Evolutionary conservation across 2,797 vertebrate species (phyloP).

Genomic region (Paguma larvata): DNA sequence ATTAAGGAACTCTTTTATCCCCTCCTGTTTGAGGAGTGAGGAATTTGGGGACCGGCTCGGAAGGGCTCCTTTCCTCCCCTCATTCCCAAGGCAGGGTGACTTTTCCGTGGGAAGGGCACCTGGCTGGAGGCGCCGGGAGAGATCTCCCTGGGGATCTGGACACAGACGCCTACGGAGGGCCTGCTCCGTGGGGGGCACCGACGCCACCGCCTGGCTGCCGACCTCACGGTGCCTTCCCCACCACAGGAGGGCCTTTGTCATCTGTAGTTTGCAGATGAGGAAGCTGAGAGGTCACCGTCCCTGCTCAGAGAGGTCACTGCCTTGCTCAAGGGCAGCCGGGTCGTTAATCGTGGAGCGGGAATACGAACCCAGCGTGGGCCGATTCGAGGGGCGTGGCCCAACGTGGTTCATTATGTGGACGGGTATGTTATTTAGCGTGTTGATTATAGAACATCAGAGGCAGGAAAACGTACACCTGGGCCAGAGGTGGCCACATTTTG

Average conservation of each 20-base stretch:
- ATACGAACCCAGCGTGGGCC: neutral
- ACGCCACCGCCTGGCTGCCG: accelerated
- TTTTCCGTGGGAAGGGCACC: neutral
- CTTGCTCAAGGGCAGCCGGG: neutral
- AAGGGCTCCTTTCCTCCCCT: constrained; percentile 69
- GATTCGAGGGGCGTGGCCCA: neutral
- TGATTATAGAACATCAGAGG: neutral
- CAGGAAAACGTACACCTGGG: neutral
- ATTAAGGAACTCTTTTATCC: constrained; percentile 76
- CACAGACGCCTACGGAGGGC: neutral
- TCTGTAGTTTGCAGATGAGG: neutral
- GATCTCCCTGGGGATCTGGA: neutral
- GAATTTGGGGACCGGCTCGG: constrained; percentile 68
- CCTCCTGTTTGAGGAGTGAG: constrained; percentile 42
- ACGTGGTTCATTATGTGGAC: neutral
- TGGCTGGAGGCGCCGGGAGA: neutral
- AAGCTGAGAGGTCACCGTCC: neutral
- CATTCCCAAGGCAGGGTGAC: neutral
- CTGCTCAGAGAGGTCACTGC: neutral
- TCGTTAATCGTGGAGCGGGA: neutral
- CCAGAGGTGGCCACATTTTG: neutral
- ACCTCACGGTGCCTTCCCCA: neutral
- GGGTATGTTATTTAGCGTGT: neutral
- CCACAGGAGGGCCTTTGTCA: neutral
- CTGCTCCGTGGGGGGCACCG: neutral